Evolutionary conservation across 2,113 vertebrate species (phyloP), one percentile per base, ranked within the genome.

Genomic region (Seriola rivoliana): DNA sequence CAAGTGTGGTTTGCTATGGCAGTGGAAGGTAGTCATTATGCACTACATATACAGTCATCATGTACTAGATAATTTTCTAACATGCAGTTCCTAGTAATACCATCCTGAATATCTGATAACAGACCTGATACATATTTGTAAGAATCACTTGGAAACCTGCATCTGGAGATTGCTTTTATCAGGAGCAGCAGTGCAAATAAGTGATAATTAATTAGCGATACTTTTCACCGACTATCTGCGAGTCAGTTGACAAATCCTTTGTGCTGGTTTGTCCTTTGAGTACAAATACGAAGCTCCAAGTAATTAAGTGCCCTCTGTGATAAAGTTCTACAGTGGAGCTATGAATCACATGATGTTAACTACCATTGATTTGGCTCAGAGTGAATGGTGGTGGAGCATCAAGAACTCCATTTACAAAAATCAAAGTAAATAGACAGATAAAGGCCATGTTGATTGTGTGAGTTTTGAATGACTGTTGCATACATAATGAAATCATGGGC

Each of bases 391-490:
- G 87, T 58, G 72, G 73, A 86, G 78, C 78, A 82, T 84, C 42
- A 80, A 89, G 75, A 80, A 73, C 82, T 81, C 72, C 46, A 82
- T 90, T 89, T 88, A 82, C 75, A 69, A 88, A 87, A 90, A 89
- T 87, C 70, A 40, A 85, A 85, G 77, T 88, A 82, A 90, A 89
- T 82, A 72, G 77, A 83, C 57, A 76, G 63, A 79, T 87, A 84
- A 87, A 88, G 74, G 85, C 84, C 67, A 62, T 68, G 82, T 80
- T 91, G 78, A 81, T 84, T 86, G 77, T 88, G 63, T 70, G 65
- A 82, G 81, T 80, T 88, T 77, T 88, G 83, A 89, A 85, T 89
- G 87, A 81, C 76, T 87, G 82, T 70, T 86, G 70, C 89, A 84
- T 87, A 23, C 75, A 82, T 87, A 85, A 92, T 91, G 75, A 85